Evolutionary conservation across 2,888 invertebrate species (phyloP).

Genomic region (Drosophila nr. perissopoda): DNA sequence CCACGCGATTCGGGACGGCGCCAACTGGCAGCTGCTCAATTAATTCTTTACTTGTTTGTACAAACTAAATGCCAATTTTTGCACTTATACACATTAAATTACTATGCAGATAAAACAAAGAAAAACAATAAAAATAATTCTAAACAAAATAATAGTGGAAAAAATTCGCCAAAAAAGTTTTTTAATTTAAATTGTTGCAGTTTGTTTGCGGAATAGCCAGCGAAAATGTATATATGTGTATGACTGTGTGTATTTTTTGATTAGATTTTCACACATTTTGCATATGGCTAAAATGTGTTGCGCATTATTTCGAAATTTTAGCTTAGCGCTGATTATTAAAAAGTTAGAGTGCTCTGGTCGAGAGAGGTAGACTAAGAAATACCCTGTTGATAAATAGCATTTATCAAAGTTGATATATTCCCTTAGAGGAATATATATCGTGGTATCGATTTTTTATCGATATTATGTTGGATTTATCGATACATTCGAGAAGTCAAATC

Average conservation of each 20-base stretch:
- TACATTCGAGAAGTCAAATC: neutral
- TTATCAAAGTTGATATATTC: neutral
- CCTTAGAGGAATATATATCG: neutral
- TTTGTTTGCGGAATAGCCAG: slow-evolving; percentile 20
- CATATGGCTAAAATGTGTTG: slow-evolving; percentile 19
- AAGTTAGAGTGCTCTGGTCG: neutral
- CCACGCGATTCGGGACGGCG: slow-evolving; percentile 37
- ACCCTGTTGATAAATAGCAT: neutral
- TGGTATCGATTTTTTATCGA: neutral
- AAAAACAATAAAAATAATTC: neutral
- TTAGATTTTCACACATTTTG: slow-evolving; percentile 65
- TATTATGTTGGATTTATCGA: neutral
- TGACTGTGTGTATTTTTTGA: slow-evolving; percentile 27
- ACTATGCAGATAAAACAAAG: slow-evolving; percentile 29
- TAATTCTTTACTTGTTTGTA: slow-evolving; percentile 20
- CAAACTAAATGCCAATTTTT: slow-evolving; percentile 30
- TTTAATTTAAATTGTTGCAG: slow-evolving; percentile 31
- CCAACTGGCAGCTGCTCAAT: slow-evolving; percentile 66
- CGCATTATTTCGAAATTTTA: slow-evolving; percentile 33
- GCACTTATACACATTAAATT: slow-evolving; percentile 50
- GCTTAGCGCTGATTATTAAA: slow-evolving; percentile 54
- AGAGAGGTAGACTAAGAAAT: neutral
- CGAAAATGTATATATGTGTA: neutral
- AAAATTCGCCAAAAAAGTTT: slow-evolving; percentile 23
- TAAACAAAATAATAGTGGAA: neutral